Base-by-base conservation (phyloP, 2,888 invertebrate genomes). In the Physocephala rufipes region DNA sequence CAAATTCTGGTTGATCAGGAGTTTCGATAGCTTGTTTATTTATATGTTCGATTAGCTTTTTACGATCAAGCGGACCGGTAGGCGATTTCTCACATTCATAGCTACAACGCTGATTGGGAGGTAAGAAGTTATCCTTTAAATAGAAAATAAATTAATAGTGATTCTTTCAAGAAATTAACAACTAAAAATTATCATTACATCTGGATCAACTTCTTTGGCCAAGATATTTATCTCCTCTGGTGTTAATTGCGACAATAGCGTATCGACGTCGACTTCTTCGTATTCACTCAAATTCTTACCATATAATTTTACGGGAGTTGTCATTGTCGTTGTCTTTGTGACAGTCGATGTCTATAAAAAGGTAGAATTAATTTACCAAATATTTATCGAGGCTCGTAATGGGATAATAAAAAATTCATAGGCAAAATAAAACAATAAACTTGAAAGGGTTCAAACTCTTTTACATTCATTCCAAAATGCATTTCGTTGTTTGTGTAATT, bases 121-220 rank as follows among this genome's bases (percentile, higher is more conserved):
- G 99, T 86, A 99, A 90, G 87, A 97, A 93, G 82, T 95, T 93
- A 88, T 99, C 99, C 99, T 99, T 51, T 9, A 67, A 61, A 51
- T 7, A 12, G n/a, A 61, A 30, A 9, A 45, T 3, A 63, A 45
- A 47, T 16, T 36, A 47, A 43, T 43, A 24, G 21, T 43, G 24
- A 28, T 5, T 55, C 7, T 55, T 21, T 19, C 3, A 24, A n/a
- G n/a, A 24, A 1, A n/a, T 16, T 49, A 16, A 15, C 13, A n/a
- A 13, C 49, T n/a, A n/a, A 12, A 21, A 21, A 26, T 92, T n/a
- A n/a, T n/a, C n/a, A 95, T 95, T 88, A 98, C 98, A 90, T 99
- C 99, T 77, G 99, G 99, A 89, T 99, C 99, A 79, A 98, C 97
- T 90, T 99, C 98, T 89, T 96, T 96, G 82, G 98, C 97, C 82